These are phyloP conservation scores for Petrosia ficiformis DNA, from an alignment of 37 sponge, comb jelly and placozoan species.

Conservation along the genomic window DNA sequence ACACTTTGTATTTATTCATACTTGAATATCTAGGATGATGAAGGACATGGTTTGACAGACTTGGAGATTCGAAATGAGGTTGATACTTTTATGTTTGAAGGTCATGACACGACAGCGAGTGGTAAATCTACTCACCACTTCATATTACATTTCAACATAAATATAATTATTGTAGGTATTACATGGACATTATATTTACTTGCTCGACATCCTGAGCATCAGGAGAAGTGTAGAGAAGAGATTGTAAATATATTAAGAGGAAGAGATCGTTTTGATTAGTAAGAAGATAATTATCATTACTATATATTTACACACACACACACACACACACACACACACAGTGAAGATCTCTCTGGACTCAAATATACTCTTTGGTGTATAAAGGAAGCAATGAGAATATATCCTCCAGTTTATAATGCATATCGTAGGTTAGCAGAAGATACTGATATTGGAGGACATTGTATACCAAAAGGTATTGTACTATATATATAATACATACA, in stretches of 20 bases:
- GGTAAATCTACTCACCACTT: too few species aligned
- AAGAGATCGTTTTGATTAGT: constrained; percentile 31
- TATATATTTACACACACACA: constrained; percentile 5
- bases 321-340: constrained; percentile 10
- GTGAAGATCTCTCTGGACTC: constrained; percentile 42
- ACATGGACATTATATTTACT: too few species aligned
- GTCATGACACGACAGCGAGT: too few species aligned
- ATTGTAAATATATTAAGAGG: constrained; percentile 37
- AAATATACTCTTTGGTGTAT: constrained; percentile 63
- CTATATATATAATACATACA: not conserved
- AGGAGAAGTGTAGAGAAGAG: constrained; percentile 69
- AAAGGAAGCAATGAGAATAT: constrained; percentile 73
- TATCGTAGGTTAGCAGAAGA: constrained; percentile 43
- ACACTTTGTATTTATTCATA: not conserved
- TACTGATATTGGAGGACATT: constrained; percentile 23
- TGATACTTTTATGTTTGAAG: constrained; percentile 83
- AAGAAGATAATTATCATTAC: not conserved
- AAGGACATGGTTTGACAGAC: constrained; percentile 48
- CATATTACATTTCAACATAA: too few species aligned
- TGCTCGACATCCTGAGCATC: constrained; percentile 59
- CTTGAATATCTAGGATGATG: constrained; percentile 22
- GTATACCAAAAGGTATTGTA: constrained; percentile 53
- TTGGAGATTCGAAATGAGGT: constrained; percentile 73
- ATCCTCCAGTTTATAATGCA: constrained; percentile 53
- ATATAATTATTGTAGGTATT: too few species aligned